Conservation (phyloP, 2,888 invertebrate species). For the Leptinotarsa rubiginosa region DNA sequence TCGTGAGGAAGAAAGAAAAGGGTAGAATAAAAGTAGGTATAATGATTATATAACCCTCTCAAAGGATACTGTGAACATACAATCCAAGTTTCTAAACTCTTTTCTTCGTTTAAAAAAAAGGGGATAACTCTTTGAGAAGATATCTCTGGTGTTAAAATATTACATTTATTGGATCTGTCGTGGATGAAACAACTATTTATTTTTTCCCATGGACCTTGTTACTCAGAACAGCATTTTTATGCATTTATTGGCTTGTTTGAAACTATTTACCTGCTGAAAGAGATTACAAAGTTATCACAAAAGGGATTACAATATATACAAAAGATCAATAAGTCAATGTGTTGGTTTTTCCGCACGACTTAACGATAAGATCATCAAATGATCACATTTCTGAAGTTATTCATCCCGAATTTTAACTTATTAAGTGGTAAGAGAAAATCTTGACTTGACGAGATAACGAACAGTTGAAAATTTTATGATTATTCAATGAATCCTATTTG, state of each 20-base stretch:
- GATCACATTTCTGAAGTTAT: no score
- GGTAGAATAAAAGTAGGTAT: background rate
- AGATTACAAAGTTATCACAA: slow-evolving; percentile 9
- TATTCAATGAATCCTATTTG: no score
- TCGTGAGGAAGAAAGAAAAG: background rate
- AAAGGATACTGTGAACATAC: background rate
- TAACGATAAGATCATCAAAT: background rate
- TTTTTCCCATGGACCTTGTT: background rate
- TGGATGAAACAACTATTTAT: background rate
- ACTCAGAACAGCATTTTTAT: background rate
- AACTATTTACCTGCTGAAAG: slow-evolving; percentile 7
- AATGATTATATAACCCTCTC: background rate
- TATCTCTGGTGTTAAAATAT: background rate
- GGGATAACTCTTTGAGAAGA: background rate
- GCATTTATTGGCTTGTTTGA: background rate
- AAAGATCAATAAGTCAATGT: slow-evolving; percentile 17
- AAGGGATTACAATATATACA: background rate
- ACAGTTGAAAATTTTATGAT: no score
- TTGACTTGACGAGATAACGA: no score
- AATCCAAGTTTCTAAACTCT: background rate
- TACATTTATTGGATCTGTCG: background rate
- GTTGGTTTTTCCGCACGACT: background rate
- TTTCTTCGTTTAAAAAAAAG: background rate
- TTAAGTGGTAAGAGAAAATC: no score
- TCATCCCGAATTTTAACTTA: no score